These are phyloP conservation scores for Sminthopsis crassicaudata DNA, from an alignment of 2,113 vertebrate species.

Conservation along the genomic window DNA sequence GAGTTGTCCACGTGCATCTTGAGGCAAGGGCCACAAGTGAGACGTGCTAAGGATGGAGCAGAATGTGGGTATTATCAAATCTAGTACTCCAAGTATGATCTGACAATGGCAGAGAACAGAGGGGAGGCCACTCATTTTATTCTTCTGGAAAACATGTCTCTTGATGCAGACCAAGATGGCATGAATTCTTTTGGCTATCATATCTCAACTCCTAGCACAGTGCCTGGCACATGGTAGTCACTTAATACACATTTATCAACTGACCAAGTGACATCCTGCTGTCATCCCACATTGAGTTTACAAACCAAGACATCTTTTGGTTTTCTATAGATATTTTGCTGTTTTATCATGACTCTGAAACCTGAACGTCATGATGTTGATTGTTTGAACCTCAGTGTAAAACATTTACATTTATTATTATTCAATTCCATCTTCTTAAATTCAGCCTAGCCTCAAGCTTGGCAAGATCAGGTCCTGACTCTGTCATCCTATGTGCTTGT, in stretches of 20 bases:
- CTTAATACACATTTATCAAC: neutral
- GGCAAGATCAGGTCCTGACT: neutral
- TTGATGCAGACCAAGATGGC: neutral
- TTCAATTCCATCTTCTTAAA: neutral
- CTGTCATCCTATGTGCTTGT: neutral
- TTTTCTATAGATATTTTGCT: neutral
- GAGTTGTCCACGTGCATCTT: no score
- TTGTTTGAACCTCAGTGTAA: neutral
- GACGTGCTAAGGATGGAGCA: no score
- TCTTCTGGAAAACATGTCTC: neutral
- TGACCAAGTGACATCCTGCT: neutral
- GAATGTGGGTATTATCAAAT: no score
- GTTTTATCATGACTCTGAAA: neutral
- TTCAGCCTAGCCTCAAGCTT: neutral
- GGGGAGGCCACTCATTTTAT: neutral
- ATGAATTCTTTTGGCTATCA: neutral
- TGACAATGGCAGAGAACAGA: neutral
- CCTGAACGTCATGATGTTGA: neutral
- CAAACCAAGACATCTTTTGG: neutral
- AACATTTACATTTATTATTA: neutral
- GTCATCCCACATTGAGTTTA: neutral
- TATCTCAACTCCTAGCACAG: neutral
- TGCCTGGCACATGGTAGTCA: neutral
- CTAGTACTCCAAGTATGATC: neutral
- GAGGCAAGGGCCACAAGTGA: no score